A percentile compares a stretch with the other conserved stretches of the same genome.
Evolutionary conservation across 2,113 vertebrate genomes (phyloP).

Genomic region (Spermophilus dauricus): DNA sequence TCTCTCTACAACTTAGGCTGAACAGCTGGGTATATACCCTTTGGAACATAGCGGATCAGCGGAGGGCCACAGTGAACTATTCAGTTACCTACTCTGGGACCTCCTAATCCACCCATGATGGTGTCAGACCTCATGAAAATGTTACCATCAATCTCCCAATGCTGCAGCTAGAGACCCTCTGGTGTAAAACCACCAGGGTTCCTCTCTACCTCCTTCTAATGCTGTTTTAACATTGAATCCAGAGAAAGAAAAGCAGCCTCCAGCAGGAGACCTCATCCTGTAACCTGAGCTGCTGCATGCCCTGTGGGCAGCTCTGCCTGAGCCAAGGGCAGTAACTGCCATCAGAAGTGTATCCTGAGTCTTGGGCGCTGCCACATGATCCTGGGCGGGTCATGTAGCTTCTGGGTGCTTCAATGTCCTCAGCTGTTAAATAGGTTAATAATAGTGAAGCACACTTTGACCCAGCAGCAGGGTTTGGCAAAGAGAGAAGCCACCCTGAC

Average conservation of each 20-base stretch:
- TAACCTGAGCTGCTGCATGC: not conserved
- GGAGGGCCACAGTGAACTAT: not conserved
- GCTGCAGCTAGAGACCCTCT: not conserved
- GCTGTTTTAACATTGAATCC: not conserved
- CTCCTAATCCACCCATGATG: not conserved
- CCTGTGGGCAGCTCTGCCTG: not conserved
- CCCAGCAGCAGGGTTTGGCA: not conserved
- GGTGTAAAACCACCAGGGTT: not conserved
- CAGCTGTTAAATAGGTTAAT: constrained; percentile 73
- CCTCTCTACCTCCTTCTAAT: not conserved
- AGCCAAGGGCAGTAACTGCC: not conserved
- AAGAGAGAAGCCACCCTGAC: not conserved
- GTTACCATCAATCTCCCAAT: not conserved
- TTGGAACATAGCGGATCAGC: not conserved
- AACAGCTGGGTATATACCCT: not conserved
- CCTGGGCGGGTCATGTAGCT: constrained; percentile 33
- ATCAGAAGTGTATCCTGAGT: not conserved
- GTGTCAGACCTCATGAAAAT: not conserved
- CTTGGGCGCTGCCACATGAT: constrained; percentile 21
- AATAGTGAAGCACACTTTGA: constrained; percentile 37
- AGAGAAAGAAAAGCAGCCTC: not conserved
- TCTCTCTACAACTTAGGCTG: not conserved
- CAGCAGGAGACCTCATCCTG: not conserved
- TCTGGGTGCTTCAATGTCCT: constrained; percentile 43
- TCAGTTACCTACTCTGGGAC: not conserved